Percentiles rank a stretch among this genome's conserved stretches.
phyloP scores from a whole-genome alignment of 2,888 invertebrate species.

The Lasioglossum oenotherae region DNA sequence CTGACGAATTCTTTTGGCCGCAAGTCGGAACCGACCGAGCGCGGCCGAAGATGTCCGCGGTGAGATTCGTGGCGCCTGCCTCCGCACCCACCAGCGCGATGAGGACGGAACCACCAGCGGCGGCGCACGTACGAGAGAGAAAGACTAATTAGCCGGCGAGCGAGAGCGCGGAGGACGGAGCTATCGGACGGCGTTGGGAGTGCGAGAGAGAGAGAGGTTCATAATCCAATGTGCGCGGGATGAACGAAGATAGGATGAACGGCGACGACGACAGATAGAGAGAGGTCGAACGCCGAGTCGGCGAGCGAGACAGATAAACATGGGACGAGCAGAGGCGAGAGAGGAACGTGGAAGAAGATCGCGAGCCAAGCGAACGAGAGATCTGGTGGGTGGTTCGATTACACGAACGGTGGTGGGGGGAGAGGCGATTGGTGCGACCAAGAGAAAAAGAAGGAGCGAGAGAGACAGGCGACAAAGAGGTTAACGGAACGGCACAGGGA shows the following conservation, averaged over 20 bases:
- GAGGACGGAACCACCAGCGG: not conserved
- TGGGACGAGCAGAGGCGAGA: not conserved
- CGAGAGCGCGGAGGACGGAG: not conserved
- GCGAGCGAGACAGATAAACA: conserved; percentile 15
- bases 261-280: conserved; percentile 21
- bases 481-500: conserved; percentile 44
- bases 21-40: conserved; percentile 70
- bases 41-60: conserved; percentile 70
- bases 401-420: conserved; percentile 42
- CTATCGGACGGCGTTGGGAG: not conserved
- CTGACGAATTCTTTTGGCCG: conserved; percentile 76
- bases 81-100: conserved; percentile 30
- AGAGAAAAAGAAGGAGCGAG: conserved; percentile 36
- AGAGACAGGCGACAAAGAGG: conserved; percentile 36
- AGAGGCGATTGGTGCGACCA: conserved; percentile 25
- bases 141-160: not conserved
- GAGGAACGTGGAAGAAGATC: conserved; percentile 34
- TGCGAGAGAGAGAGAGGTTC: not conserved
- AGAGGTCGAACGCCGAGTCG: conserved; percentile 15
- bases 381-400: conserved; percentile 68
- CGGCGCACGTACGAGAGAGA: not conserved
- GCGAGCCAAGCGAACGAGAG: conserved; percentile 59
- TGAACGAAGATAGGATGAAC: conserved; percentile 44
- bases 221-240: conserved; percentile 15
- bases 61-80: conserved; percentile 79